Percentiles rank a stretch among this genome's conserved stretches.
These are phyloP conservation scores for Liolophura sinensis DNA, from an alignment of 1,140 invertebrate species.

Conservation along the genomic window DNA sequence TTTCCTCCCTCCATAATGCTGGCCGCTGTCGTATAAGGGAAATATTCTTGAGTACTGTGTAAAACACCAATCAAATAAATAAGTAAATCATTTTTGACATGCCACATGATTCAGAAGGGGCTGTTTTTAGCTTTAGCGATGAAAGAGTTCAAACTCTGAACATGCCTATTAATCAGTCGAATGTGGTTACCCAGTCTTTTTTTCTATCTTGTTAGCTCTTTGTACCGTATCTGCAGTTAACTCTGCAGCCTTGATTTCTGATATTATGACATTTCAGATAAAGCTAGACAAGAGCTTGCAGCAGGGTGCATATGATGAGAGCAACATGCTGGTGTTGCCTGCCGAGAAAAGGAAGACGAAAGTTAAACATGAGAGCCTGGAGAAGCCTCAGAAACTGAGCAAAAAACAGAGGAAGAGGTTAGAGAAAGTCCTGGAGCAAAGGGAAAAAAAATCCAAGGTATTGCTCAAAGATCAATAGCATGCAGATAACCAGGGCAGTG, in stretches of 20 bases:
- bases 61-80: too few species aligned
- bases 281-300: slow-evolving; percentile 61
- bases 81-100: too few species aligned
- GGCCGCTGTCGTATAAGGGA: too few species aligned
- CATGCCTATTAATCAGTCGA: neutral
- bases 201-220: neutral
- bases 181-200: neutral
- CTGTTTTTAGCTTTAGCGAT: too few species aligned
- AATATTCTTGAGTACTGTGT: too few species aligned
- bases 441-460: slow-evolving; percentile 87
- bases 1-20: too few species aligned
- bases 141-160: neutral
- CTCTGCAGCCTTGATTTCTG: neutral
- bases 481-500: too few species aligned
- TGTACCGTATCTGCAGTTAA: neutral
- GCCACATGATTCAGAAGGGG: too few species aligned
- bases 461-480: slow-evolving; percentile 43
- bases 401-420: slow-evolving; percentile 86
- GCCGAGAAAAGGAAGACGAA: slow-evolving; percentile 79
- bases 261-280: slow-evolving; percentile 52
- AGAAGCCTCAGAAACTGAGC: slow-evolving; percentile 71
- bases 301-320: slow-evolving; percentile 66
- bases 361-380: slow-evolving; percentile 65
- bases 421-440: slow-evolving; percentile 84
- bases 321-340: slow-evolving; percentile 80